These are phyloP conservation scores for Siphonodentalium dalli DNA, from an alignment of 2,888 invertebrate genomes.

Conservation along the genomic window DNA sequence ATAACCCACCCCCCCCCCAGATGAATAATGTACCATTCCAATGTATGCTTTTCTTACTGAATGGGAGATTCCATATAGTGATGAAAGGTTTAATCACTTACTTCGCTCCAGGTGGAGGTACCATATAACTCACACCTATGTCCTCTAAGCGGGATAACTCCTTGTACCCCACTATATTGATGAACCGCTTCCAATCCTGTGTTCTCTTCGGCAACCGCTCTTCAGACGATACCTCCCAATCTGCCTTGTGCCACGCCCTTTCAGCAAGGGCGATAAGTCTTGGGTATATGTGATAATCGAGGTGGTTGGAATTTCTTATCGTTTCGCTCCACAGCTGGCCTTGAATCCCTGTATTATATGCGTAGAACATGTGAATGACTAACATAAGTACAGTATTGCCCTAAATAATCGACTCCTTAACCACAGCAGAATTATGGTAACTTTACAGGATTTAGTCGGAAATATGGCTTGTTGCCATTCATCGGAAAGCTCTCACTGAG, in stretches of 20 bases:
- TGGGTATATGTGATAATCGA: conserved; percentile 45
- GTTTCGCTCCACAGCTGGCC: conserved; percentile 51
- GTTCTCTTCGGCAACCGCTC: conserved; percentile 20
- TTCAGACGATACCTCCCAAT: conserved; percentile 44
- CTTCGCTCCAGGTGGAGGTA: conserved; percentile 50
- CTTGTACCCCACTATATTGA: conserved; percentile 43
- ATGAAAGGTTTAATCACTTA: too few relatives aligned
- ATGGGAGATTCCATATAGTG: too few relatives aligned
- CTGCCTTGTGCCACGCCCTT: conserved; percentile 54
- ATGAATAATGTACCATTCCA: too few relatives aligned
- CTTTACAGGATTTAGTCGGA: too few relatives aligned
- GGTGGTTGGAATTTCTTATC: conserved; percentile 33
- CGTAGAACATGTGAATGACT: too few relatives aligned
- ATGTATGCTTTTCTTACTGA: too few relatives aligned
- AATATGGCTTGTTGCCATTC: too few relatives aligned
- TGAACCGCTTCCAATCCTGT: conserved; percentile 42
- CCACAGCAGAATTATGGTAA: too few relatives aligned
- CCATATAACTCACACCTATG: conserved; percentile 34
- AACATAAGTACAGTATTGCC: too few relatives aligned
- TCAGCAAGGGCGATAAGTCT: conserved; percentile 54
- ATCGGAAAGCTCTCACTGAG: too few relatives aligned
- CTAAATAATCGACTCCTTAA: too few relatives aligned
- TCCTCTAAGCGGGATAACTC: conserved; percentile 43
- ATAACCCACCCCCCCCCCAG: too few relatives aligned
- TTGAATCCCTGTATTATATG: conserved; percentile 59